Evolutionary conservation across 2,797 vertebrate genomes (phyloP), one percentile per base, ranked within the genome.

Genomic region (Carduelis carduelis): DNA sequence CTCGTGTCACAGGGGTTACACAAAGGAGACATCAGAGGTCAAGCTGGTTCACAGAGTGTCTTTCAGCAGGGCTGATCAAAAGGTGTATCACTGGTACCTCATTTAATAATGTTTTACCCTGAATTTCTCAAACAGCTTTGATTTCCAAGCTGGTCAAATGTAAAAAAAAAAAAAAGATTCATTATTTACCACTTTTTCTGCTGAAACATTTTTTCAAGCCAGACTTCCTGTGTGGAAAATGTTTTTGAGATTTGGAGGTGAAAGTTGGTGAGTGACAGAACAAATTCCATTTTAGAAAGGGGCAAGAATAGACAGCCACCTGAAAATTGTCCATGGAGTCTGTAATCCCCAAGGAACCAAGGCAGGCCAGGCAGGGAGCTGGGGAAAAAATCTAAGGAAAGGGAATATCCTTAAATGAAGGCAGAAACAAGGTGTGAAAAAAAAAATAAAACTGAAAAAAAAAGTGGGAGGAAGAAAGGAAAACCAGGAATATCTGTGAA

Each of bases 21-120:
- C 84, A 96, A 95, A 97, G 90, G 97, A 89, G 89, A 64, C 66
- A 60, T 49, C 68, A 89, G 69, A 95, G 74, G 87, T 89, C 55
- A 41, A 20, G 84, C 18, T 55, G 57, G 65, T 87, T 79, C 83
- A 72, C n/a, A 81, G 47, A 35, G 11, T 16, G 71, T n/a, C 47
- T 43, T 35, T 55, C 65, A 74, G 66, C 28, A 53, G 61, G 84
- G 46, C n/a, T 87, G 83, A 94, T 87, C 84, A 72, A 82, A 92
- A 12, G 5, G 49, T 23, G 9, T 83, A 86, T 57, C 8, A 1
- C 74, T 41, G 61, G 59, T 76, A 53, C 44, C 77, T 83, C 74
- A 68, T 87, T 94, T 90, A 53, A 83, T 74, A 47, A 78, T 61
- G 65, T 82, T 94, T 89, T 83, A 87, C 83, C 47, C 57, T 50